Conservation (phyloP, 2,113 vertebrate species). For the Pteruthius melanotis region DNA sequence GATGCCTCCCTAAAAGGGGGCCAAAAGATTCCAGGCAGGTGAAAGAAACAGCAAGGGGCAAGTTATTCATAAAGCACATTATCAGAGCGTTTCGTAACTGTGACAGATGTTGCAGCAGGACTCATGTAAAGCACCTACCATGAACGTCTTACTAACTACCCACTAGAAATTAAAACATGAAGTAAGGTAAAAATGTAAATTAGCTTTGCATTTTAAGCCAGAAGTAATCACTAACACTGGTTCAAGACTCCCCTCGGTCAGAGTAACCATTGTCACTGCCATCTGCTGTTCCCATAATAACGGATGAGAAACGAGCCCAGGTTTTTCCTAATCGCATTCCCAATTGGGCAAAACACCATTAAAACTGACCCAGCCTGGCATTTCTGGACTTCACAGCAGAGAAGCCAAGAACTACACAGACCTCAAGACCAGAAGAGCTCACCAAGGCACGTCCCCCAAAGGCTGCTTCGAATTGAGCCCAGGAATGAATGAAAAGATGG, state of each 20-base stretch:
- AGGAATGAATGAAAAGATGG: background rate
- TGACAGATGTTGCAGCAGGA: background rate
- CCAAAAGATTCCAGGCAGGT: background rate
- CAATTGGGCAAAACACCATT: background rate
- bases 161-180: background rate
- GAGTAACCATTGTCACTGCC: background rate
- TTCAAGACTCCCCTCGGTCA: background rate
- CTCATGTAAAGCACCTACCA: background rate
- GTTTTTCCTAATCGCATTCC: background rate
- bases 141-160: rapidly evolving
- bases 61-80: background rate
- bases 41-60: background rate
- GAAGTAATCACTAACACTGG: background rate
- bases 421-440: background rate
- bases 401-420: background rate
- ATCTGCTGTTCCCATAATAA: background rate
- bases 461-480: background rate
- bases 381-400: background rate
- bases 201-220: background rate
- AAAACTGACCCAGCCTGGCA: background rate
- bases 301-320: rapidly evolving
- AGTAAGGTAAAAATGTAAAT: background rate
- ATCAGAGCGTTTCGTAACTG: background rate
- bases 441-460: background rate
- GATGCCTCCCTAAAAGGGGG: background rate